These are phyloP conservation scores for Parazoanthus swiftii DNA, from an alignment of 92 coral and sea anemone species.

Conservation along the genomic window DNA sequence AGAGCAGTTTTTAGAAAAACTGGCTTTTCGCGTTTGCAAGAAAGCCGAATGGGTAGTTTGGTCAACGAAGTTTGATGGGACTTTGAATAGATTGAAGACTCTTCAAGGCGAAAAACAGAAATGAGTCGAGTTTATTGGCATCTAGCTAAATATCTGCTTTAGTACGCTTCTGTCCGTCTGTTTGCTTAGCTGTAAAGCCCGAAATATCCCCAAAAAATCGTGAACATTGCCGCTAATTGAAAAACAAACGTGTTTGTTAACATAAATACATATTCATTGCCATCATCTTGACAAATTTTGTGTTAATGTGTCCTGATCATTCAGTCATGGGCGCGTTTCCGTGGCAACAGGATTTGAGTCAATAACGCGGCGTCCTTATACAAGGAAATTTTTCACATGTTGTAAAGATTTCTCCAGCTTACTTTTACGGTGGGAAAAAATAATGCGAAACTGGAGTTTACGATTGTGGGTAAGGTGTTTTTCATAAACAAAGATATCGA, in stretches of 20 bases:
- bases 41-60: too few species aligned
- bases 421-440: too few species aligned
- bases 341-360: not conserved
- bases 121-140: too few species aligned
- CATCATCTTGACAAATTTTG: not conserved
- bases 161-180: too few species aligned
- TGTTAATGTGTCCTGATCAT: not conserved
- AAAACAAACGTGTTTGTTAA: not conserved
- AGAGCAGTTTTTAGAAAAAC: too few species aligned
- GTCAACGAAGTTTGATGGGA: too few species aligned
- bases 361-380: not conserved
- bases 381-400: not conserved
- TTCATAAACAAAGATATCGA: conserved; percentile 25
- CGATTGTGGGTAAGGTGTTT: not conserved
- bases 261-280: not conserved
- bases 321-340: not conserved
- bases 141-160: too few species aligned
- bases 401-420: not conserved
- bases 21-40: too few species aligned
- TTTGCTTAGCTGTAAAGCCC: not conserved
- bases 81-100: too few species aligned
- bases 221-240: conserved; percentile 5
- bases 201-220: not conserved
- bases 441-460: not conserved
- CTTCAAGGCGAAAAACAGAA: too few species aligned